Evolutionary conservation across 2,113 vertebrate species (phyloP).

Genomic region (Panthera uncia): DNA sequence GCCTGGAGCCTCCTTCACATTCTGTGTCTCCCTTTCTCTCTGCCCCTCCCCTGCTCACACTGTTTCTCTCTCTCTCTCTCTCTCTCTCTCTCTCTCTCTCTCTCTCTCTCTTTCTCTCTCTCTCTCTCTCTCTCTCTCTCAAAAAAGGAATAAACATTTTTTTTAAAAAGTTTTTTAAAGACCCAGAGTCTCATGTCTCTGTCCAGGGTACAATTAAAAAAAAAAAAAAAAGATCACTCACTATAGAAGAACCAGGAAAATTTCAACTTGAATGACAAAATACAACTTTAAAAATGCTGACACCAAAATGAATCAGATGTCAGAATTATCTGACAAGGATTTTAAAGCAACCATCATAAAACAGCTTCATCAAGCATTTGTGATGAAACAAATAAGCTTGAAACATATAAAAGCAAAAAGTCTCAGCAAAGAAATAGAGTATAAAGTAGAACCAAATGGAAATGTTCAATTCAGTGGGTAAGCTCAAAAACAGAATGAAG

Average conservation of each 20-base stretch:
- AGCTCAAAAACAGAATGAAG: not conserved
- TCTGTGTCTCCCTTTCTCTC: too few species aligned
- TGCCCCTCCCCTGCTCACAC: too few species aligned
- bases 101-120: too few species aligned
- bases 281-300: not conserved
- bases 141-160: too few species aligned
- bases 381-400: not conserved
- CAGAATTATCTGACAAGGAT: not conserved
- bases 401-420: not conserved
- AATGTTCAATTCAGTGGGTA: not conserved
- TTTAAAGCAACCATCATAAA: not conserved
- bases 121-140: too few species aligned
- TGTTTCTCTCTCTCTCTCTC: too few species aligned
- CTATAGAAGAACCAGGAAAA: not conserved
- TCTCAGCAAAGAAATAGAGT: not conserved
- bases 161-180: too few species aligned
- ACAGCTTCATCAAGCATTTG: not conserved
- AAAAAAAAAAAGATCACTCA: not conserved
- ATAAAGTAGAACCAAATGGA: not conserved
- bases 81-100: too few species aligned
- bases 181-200: not conserved
- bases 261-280: not conserved
- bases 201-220: not conserved
- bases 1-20: too few species aligned
- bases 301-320: not conserved